phyloP scores from a whole-genome alignment of 1,140 invertebrate species.

The Leucophenga varia region DNA sequence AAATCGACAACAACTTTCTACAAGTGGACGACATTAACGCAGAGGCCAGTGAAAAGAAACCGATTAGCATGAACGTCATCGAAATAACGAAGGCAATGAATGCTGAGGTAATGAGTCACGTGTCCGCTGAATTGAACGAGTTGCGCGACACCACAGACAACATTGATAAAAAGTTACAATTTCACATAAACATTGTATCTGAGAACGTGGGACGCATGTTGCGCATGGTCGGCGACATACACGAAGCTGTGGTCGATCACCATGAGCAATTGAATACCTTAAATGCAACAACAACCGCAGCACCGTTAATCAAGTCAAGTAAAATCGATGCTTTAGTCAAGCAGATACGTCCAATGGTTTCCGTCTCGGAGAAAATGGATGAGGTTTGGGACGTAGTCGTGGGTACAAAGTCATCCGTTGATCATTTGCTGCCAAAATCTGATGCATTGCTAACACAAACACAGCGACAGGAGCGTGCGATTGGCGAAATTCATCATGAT shows the following conservation, averaged over 20 bases:
- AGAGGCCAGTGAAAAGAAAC: constrained; percentile 82
- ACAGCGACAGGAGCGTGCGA: constrained; percentile 81
- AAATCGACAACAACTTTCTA: constrained; percentile 78
- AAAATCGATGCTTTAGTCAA: constrained; percentile 77
- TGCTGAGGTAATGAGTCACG: constrained; percentile 73
- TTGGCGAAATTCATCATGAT: constrained; percentile 83
- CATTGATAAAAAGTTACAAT: constrained; percentile 80
- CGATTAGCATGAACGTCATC: constrained; percentile 74
- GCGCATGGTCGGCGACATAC: constrained; percentile 75
- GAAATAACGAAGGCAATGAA: constrained; percentile 78
- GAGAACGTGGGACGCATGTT: constrained; percentile 77
- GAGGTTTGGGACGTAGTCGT: constrained; percentile 87
- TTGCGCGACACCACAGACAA: constrained; percentile 72
- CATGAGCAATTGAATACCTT: constrained; percentile 52
- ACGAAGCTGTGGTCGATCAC: constrained; percentile 75
- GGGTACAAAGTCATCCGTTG: constrained; percentile 81
- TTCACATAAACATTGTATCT: constrained; percentile 79
- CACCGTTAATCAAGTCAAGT: constrained; percentile 63
- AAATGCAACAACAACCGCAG: constrained; percentile 60
- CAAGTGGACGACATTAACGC: constrained; percentile 78
- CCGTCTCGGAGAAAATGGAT: constrained; percentile 86
- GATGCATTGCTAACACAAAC: constrained; percentile 82
- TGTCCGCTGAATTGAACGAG: constrained; percentile 73
- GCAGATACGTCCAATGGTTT: constrained; percentile 78
- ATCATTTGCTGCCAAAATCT: constrained; percentile 80